Percentiles rank a stretch among this genome's conserved stretches.
phyloP scores from a whole-genome alignment of 2,888 invertebrate genomes.

The Drosophila histrio region DNA sequence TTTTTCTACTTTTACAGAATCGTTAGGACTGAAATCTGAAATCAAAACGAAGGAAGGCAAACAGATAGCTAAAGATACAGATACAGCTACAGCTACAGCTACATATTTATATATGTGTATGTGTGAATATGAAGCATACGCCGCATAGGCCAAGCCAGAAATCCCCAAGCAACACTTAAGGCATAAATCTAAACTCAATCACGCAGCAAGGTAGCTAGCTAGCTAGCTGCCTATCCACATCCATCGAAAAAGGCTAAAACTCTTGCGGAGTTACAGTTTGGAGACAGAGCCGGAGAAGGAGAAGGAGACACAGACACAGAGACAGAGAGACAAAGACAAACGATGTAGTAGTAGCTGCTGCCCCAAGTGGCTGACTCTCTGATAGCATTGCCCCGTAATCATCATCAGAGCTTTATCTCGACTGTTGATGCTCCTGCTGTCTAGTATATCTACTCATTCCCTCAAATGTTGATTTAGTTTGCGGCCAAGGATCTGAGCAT shows the following conservation, averaged over 20 bases:
- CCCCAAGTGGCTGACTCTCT: conserved; percentile 42
- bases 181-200: conserved; percentile 78
- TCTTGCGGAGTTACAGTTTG: background rate
- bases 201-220: conserved; percentile 47
- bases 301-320: background rate
- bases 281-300: background rate
- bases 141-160: conserved; percentile 54
- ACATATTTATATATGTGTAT: background rate
- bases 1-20: conserved; percentile 28
- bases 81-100: too few species aligned
- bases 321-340: conserved; percentile 50
- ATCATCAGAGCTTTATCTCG: conserved; percentile 50
- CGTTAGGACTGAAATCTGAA: conserved; percentile 40
- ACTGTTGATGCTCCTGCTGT: conserved; percentile 10
- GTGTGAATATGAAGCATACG: conserved; percentile 26
- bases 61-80: conserved; percentile 36
- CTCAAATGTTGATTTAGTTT: conserved; percentile 63
- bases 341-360: conserved; percentile 52
- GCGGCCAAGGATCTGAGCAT: conserved; percentile 46
- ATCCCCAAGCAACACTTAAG: conserved; percentile 73
- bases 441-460: background rate
- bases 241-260: conserved; percentile 5
- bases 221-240: conserved; percentile 2
- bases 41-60: conserved; percentile 41
- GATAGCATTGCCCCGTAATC: conserved; percentile 55